Evolutionary conservation across 1,140 invertebrate genomes (phyloP).

Genomic region (Rhyacophila brunnea): DNA sequence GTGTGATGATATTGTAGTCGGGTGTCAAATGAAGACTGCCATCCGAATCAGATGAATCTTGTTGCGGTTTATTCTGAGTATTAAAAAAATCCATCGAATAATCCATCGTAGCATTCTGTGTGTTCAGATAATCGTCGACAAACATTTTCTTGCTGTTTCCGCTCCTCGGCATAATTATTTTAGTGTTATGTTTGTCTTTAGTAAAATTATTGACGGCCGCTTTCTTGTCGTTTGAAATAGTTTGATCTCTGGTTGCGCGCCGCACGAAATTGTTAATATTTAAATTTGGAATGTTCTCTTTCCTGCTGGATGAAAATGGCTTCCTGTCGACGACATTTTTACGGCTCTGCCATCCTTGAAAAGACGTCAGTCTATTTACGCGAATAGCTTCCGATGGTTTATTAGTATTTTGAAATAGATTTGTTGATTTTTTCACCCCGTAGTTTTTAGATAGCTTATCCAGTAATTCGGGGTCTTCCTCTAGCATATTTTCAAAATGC

Average conservation of each 20-base stretch:
- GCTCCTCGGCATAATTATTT: neutral
- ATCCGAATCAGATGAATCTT: neutral
- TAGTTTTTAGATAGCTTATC: too few species aligned
- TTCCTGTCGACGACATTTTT: neutral
- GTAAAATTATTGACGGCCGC: neutral
- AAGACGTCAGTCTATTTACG: too few species aligned
- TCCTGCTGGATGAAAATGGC: neutral
- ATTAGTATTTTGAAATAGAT: neutral
- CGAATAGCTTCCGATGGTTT: neutral
- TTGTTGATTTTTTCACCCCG: too few species aligned
- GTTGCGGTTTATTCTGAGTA: neutral
- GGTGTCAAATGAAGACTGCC: conserved; percentile 13
- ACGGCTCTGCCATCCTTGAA: too few species aligned
- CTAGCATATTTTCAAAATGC: conserved; percentile 12
- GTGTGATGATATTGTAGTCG: conserved; percentile 9
- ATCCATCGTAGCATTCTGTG: too few species aligned
- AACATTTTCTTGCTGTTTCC: neutral
- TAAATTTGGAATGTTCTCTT: neutral
- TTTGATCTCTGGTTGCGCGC: neutral
- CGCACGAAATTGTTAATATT: neutral
- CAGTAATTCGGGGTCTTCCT: neutral
- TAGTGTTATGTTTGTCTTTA: too few species aligned
- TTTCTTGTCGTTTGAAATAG: neutral
- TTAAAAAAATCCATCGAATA: neutral
- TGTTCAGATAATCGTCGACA: neutral